Base-by-base conservation (phyloP, 1,140 invertebrate genomes). In the Neodiprion fabricii region DNA sequence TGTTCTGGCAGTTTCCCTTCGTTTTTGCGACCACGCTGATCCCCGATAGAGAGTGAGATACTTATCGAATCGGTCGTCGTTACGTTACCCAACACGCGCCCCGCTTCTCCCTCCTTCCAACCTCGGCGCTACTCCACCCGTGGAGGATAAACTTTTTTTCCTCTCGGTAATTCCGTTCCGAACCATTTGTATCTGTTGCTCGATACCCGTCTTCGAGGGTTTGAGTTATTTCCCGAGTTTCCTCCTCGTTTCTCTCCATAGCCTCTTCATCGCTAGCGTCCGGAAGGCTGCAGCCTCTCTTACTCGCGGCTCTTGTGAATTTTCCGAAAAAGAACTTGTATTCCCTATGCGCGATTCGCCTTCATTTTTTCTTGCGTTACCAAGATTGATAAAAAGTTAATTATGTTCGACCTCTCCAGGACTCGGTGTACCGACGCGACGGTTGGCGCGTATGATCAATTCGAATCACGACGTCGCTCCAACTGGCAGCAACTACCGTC, bases 321-420 rank as follows among this genome's bases (percentile, higher is more conserved):
- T 40, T 5, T 40, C 28, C 5, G 28, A 40, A 5, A 5, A 40
- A 5, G 28, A 40, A 40, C 5, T 5, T 40, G 28, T 40, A 3
- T 40, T 67, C 76, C 77, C 72, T 74, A 66, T 76, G 79, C 12
- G 74, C 75, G 76, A 74, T 77, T 79, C 77, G 68, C 75, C 78
- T 74, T 67, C 49, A 77, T 47, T 72, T 74, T 78, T 78, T 72
- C 76, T 74, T 73, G 28, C 5, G 28, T 40, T 40, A 3, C 5
- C 28, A 40, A 40, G 28, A 40, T 40, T 40, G 28, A 40, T 40
- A 40, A 40, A 40, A 40, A 40, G 28, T 40, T 40, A 40, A 40
- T 40, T 40, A 40, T 40, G 1, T 1, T 40, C 2, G 28, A 40
- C 28, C 28, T 3, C 28, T 40, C 1, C 28, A 5, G 28, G 28